These are phyloP conservation scores for Etheostoma nigrum DNA, from an alignment of 2,797 vertebrate species.

Conservation along the genomic window DNA sequence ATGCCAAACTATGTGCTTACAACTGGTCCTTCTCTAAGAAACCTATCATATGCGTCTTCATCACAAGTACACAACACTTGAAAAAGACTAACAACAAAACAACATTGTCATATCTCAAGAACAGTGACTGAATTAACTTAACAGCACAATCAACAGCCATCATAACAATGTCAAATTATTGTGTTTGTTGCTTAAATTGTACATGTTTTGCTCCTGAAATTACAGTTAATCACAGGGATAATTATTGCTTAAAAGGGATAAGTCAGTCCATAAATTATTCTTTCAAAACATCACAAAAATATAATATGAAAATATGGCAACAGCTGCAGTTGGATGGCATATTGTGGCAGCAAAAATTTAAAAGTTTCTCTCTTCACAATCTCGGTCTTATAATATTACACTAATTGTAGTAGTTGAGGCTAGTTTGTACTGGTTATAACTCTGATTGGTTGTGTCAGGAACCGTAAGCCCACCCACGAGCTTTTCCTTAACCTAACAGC, in stretches of 20 bases:
- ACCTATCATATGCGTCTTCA: background rate
- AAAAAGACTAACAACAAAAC: background rate
- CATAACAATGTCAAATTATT: no score
- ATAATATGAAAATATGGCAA: background rate
- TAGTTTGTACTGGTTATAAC: background rate
- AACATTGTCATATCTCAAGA: background rate
- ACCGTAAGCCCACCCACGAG: no score
- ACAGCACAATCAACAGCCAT: no score
- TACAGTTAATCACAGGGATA: background rate
- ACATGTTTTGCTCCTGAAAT: background rate
- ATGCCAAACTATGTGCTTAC: background rate
- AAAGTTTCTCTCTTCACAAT: background rate
- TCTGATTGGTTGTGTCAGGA: background rate
- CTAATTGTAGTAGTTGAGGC: background rate
- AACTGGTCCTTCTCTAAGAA: background rate
- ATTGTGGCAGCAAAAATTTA: no score
- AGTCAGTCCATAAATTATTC: no score
- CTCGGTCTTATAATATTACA: no score
- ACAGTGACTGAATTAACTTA: background rate
- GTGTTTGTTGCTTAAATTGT: no score
- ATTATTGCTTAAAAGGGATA: background rate
- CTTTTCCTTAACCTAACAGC: no score
- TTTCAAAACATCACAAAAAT: background rate
- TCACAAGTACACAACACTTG: background rate
- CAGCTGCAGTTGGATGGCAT: background rate